Conservation (phyloP, 2,888 invertebrate species). For the Chloroclystis v-ata region DNA sequence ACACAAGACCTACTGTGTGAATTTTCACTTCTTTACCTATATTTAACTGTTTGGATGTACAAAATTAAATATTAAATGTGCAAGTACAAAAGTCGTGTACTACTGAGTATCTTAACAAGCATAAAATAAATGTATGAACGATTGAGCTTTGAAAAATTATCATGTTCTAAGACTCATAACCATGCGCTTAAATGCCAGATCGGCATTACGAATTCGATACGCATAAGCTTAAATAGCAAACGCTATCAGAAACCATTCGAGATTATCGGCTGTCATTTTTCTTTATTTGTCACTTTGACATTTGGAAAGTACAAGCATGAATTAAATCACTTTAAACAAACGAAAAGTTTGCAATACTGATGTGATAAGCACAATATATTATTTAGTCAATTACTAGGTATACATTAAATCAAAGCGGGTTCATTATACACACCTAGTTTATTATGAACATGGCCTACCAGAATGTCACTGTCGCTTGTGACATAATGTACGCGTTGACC, state of each 20-base stretch:
- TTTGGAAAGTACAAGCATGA: not conserved
- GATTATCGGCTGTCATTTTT: not conserved
- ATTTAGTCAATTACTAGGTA: too few relatives aligned
- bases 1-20: too few relatives aligned
- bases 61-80: not conserved
- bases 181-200: slow-evolving; percentile 17
- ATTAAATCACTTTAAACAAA: too few relatives aligned
- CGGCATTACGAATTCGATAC: slow-evolving; percentile 19
- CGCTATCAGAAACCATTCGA: slow-evolving; percentile 5
- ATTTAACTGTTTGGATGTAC: not conserved
- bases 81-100: not conserved
- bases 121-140: not conserved
- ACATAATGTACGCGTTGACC: not conserved
- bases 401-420: too few relatives aligned
- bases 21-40: too few relatives aligned
- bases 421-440: too few relatives aligned
- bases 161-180: slow-evolving; percentile 6
- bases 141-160: slow-evolving; percentile 22
- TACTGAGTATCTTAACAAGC: not conserved
- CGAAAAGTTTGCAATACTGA: too few relatives aligned
- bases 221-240: slow-evolving; percentile 15
- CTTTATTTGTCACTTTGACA: not conserved
- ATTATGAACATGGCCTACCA: not conserved
- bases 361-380: too few relatives aligned
- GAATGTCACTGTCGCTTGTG: not conserved